These are phyloP conservation scores for Orthonychiurus folsomi DNA, from an alignment of 2,888 invertebrate species.

Conservation along the genomic window DNA sequence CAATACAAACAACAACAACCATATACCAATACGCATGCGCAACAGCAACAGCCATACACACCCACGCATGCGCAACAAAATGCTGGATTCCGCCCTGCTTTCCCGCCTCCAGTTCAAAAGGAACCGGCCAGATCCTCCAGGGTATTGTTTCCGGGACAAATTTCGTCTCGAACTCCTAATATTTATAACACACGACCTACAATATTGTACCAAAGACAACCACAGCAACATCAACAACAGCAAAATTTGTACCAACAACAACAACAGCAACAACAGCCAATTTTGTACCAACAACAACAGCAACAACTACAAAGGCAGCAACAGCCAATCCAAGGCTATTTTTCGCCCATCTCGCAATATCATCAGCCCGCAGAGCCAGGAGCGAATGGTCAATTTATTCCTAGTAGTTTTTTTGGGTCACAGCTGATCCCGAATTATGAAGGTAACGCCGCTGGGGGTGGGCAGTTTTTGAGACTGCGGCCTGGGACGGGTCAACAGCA, in stretches of 20 bases:
- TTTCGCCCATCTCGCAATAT: conserved; percentile 38
- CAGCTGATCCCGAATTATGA: conserved; percentile 1
- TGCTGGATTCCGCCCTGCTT: conserved; percentile 36
- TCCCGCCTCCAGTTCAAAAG: conserved; percentile 24
- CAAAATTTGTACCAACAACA: conserved; percentile 7
- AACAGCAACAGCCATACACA: neutral
- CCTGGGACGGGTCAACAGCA: conserved; percentile 14
- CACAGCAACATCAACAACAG: conserved; percentile 9
- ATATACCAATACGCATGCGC: neutral
- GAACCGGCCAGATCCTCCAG: conserved; percentile 2
- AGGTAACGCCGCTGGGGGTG: conserved; percentile 8
- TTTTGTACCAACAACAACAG: neutral
- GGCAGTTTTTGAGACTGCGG: too few relatives aligned
- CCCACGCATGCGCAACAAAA: conserved; percentile 1
- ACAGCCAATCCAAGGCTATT: conserved; percentile 28
- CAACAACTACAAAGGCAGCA: conserved; percentile 8
- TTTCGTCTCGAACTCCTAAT: neutral
- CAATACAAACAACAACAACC: conserved; percentile 6
- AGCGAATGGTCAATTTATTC: conserved; percentile 3
- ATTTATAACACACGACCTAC: neutral
- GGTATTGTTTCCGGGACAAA: conserved; percentile 1
- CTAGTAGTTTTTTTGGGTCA: conserved; percentile 12
- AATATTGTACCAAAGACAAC: neutral
- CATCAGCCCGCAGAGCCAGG: conserved; percentile 25
- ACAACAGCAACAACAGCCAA: neutral